A percentile compares a stretch with the other conserved stretches of the same genome.
Conservation (phyloP, 2,888 invertebrate genomes). For the Heliothis peltigera region DNA sequence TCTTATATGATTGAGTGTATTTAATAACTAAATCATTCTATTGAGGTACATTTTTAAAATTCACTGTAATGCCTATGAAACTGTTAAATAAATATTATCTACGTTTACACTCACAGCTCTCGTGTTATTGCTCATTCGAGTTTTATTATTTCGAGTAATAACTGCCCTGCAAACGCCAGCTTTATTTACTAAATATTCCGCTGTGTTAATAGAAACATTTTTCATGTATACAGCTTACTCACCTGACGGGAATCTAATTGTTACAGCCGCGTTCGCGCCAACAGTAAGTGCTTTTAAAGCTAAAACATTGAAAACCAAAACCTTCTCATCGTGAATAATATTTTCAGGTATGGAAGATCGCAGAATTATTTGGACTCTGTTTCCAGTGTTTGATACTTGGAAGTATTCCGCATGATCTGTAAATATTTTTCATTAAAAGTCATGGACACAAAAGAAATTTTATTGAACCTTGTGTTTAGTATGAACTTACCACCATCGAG, state of each 20-base stretch:
- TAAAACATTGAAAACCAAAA: constrained; percentile 74
- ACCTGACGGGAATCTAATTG: constrained; percentile 73
- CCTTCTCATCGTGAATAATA: constrained; percentile 75
- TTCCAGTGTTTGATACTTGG: constrained; percentile 55
- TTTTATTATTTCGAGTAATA: not conserved
- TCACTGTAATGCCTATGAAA: too few relatives aligned
- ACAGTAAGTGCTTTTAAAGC: constrained; percentile 75
- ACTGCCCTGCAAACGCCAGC: not conserved
- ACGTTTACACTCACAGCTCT: too few relatives aligned
- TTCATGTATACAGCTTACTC: constrained; percentile 58
- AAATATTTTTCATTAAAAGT: constrained; percentile 44
- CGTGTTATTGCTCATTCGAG: not conserved
- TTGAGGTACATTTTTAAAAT: too few relatives aligned
- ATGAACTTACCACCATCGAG: constrained; percentile 76
- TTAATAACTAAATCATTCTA: too few relatives aligned
- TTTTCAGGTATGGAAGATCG: constrained; percentile 72
- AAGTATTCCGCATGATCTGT: constrained; percentile 77
- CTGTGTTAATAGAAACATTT: not conserved
- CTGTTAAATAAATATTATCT: too few relatives aligned
- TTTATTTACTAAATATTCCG: not conserved
- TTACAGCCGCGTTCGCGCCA: constrained; percentile 72
- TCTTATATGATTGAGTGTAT: too few relatives aligned
- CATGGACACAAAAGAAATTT: too few relatives aligned
- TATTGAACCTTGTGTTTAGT: not conserved
- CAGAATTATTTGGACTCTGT: constrained; percentile 63